phyloP scores from a whole-genome alignment of 2,888 invertebrate genomes.

The Epiblema foenella region DNA sequence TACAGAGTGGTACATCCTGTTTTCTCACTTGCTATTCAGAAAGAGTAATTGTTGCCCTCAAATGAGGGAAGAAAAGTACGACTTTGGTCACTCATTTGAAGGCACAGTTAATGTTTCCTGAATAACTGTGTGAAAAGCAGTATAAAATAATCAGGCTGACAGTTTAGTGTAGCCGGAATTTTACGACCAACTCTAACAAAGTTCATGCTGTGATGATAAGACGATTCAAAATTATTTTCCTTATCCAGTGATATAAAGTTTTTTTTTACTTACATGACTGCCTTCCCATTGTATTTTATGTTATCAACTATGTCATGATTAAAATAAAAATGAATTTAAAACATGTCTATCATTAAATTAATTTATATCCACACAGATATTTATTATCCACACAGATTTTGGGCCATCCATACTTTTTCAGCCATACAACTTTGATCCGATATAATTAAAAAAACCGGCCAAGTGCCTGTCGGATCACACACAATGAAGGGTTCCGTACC shows the following conservation, averaged over 20 bases:
- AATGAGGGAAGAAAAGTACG: too few relatives aligned
- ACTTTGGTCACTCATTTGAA: too few relatives aligned
- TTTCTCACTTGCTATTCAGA: too few relatives aligned
- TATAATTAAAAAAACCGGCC: too few relatives aligned
- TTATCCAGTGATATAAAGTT: slow-evolving; percentile 1
- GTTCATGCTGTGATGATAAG: slow-evolving; percentile 33
- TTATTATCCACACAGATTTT: slow-evolving; percentile 1
- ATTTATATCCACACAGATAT: slow-evolving; percentile 1
- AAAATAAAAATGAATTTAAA: slow-evolving; percentile 32
- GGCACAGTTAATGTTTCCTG: too few relatives aligned
- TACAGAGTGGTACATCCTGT: too few relatives aligned
- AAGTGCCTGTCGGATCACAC: too few relatives aligned
- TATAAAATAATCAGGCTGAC: too few relatives aligned
- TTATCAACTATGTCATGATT: slow-evolving; percentile 39
- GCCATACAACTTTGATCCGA: too few relatives aligned
- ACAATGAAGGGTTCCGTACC: too few relatives aligned
- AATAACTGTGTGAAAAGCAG: too few relatives aligned
- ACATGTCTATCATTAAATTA: slow-evolving; percentile 1
- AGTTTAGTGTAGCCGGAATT: background rate
- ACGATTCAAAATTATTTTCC: slow-evolving; percentile 9
- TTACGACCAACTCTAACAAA: slow-evolving; percentile 7
- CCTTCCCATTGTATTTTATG: slow-evolving; percentile 30
- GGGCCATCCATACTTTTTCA: background rate
- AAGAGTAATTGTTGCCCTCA: too few relatives aligned
- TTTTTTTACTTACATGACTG: slow-evolving; percentile 20